Evolutionary conservation across 1,140 invertebrate species (phyloP), one percentile per base, ranked within the genome.

Genomic region (Teleogryllus occipitalis): DNA sequence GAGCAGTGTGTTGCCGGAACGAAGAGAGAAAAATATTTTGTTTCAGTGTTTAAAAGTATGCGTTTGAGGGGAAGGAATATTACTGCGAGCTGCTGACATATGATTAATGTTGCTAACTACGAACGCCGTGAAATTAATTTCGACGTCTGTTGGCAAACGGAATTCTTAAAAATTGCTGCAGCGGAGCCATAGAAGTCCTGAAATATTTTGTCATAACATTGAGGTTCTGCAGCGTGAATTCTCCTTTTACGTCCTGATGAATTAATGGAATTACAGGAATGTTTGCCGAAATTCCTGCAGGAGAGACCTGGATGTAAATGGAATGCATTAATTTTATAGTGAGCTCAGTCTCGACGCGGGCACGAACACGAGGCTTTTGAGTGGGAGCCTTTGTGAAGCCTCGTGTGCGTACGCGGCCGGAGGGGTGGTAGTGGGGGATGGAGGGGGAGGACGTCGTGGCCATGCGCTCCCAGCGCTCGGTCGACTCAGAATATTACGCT

Each of bases 251-350:
- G 54, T 65, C 18, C 54, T 65, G 54, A 65, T 65, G 54, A 65
- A 65, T 65, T 65, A 65, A 65, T 65, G 54, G 54, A 65, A 65
- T 65, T 65, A 65, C 54, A 65, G 54, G 54, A 65, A 65, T 65
- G 54, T 65, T 65, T 65, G 54, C 54, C 10, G 54, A 65, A 65
- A 65, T 65, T 65, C 54, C 54, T 65, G 54, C 54, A 18, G 54
- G 54, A 65, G 54, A 65, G 54, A 65, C 54, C 54, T 65, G 54
- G 54, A 65, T 18, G 10, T 65, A 65, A 65, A 65, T 65, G 54
- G 54, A 65, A 65, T 65, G 54, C 54, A 65, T 65, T 65, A 65
- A 65, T 65, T 65, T 65, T 65, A 65, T 65, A 65, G 54, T 65
- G 54, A 65, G 54, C 10, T 14, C 54, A 14, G 54, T 18, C 54